Evolutionary conservation across 1,140 invertebrate genomes (phyloP).

Genomic region (Caenorhabditis latens): DNA sequence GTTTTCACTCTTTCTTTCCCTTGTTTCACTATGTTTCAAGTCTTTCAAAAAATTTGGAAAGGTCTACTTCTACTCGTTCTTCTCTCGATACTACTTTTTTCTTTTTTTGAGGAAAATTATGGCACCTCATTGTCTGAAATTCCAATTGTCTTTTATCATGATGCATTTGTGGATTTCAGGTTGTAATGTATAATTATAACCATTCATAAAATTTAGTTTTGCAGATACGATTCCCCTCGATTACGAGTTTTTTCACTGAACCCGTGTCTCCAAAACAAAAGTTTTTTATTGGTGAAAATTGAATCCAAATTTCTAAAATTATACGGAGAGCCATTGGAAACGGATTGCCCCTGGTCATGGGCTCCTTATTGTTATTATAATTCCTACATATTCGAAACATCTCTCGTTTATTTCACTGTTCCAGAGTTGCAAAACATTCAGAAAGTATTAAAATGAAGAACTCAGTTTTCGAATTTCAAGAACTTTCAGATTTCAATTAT

Average conservation of each 20-base stretch:
- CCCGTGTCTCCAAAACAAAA: not conserved
- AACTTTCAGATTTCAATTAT: not conserved
- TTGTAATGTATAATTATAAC: not conserved
- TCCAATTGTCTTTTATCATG: not conserved
- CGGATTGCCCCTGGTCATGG: constrained; percentile 1
- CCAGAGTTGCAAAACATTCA: not conserved
- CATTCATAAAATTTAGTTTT: not conserved
- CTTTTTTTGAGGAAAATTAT: not conserved
- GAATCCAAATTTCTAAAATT: not conserved
- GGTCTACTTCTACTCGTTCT: too few species aligned
- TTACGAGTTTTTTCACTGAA: constrained; percentile 14
- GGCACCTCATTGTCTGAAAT: not conserved
- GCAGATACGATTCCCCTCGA: not conserved
- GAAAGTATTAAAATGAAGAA: not conserved
- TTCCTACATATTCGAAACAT: constrained; percentile 2
- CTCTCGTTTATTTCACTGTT: not conserved
- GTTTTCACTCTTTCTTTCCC: too few species aligned
- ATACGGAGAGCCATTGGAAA: not conserved
- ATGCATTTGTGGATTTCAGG: constrained; percentile 9
- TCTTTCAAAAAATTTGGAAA: too few species aligned
- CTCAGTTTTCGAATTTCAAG: too few species aligned
- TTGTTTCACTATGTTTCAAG: too few species aligned
- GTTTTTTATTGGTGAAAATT: not conserved
- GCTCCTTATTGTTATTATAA: not conserved
- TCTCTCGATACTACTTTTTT: not conserved